Conservation (phyloP, 1,140 invertebrate genomes). For the Drosophila guanche region DNA sequence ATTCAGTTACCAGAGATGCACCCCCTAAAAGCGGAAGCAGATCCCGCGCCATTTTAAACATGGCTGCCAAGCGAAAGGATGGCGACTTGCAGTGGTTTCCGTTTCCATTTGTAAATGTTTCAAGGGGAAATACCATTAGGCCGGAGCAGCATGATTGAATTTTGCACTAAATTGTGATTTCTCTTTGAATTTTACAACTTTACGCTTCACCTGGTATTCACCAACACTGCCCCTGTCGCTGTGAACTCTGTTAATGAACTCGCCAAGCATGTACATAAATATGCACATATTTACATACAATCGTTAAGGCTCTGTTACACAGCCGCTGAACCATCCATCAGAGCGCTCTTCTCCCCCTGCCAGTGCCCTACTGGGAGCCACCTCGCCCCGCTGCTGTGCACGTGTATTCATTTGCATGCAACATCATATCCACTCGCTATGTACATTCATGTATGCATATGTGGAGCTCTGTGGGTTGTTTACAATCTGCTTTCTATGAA, state of each 20-base stretch:
- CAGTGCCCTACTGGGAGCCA: slow-evolving; percentile 29
- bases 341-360: slow-evolving; percentile 6
- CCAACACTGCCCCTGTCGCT: neutral
- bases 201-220: too few species aligned
- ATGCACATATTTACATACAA: too few species aligned
- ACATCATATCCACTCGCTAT: slow-evolving; percentile 2
- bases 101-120: slow-evolving; percentile 34
- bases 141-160: neutral
- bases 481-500: slow-evolving; percentile 69
- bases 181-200: too few species aligned
- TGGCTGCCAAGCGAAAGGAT: slow-evolving; percentile 31
- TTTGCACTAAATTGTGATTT: neutral
- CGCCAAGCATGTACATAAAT: too few species aligned
- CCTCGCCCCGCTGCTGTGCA: slow-evolving; percentile 15
- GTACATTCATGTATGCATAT: slow-evolving; percentile 9
- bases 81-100: slow-evolving; percentile 47
- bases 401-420: slow-evolving; percentile 46
- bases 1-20: slow-evolving; percentile 6
- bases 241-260: slow-evolving; percentile 13
- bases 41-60: slow-evolving; percentile 35
- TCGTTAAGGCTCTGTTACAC: slow-evolving; percentile 4
- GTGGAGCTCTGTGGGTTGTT: slow-evolving; percentile 51
- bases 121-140: too few species aligned
- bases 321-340: slow-evolving; percentile 11
- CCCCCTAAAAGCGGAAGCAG: slow-evolving; percentile 11